A percentile compares a stretch with the other conserved stretches of the same genome.
These are phyloP conservation scores for Lasioglossum malachurum DNA, from an alignment of 2,888 invertebrate genomes.

Conservation along the genomic window DNA sequence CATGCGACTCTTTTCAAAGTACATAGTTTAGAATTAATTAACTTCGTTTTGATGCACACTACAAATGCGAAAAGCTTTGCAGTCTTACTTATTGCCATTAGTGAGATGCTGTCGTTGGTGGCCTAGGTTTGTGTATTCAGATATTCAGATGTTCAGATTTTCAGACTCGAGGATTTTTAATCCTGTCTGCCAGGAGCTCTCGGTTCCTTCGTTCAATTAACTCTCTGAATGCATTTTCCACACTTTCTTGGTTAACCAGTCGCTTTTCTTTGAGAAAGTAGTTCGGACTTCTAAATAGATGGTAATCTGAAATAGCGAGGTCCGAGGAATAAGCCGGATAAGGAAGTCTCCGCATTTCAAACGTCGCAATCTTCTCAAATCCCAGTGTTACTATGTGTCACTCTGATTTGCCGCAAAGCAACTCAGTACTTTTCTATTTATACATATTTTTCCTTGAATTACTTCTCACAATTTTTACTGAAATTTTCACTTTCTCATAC, in stretches of 20 bases:
- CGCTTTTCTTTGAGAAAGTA: slow-evolving; percentile 34
- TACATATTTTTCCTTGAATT: neutral
- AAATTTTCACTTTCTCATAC: neutral
- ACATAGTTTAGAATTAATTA: neutral
- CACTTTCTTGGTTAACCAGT: slow-evolving; percentile 35
- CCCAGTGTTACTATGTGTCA: neutral
- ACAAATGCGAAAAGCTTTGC: neutral
- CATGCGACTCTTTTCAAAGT: neutral
- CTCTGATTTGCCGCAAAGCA: neutral
- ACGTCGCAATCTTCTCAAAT: neutral
- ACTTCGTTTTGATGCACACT: neutral
- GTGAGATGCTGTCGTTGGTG: neutral
- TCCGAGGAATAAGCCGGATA: neutral
- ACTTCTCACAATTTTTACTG: neutral
- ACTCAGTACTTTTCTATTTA: neutral
- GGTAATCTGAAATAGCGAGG: neutral
- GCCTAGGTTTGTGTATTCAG: neutral
- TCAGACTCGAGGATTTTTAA: neutral
- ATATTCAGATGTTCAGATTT: neutral
- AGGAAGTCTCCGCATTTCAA: neutral
- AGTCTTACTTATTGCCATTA: no score
- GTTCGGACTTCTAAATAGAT: slow-evolving; percentile 18
- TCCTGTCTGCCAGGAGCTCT: neutral
- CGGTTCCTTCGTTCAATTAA: slow-evolving; percentile 9
- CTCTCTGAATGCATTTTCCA: slow-evolving; percentile 26